Evolutionary conservation across 1,140 invertebrate species (phyloP).

Genomic region (Pissodes strobi): DNA sequence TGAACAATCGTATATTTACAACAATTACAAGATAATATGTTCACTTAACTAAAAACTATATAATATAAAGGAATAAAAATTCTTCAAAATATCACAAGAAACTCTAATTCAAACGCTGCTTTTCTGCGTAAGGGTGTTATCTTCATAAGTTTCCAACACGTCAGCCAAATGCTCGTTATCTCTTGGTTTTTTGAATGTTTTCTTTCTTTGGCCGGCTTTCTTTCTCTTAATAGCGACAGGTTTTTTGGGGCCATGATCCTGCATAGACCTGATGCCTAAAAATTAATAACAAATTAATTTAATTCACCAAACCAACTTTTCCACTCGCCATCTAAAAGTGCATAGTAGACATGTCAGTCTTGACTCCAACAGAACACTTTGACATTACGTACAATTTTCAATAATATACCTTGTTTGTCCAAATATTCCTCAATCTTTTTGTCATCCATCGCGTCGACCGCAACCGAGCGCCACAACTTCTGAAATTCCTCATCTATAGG

Average conservation of each 20-base stretch:
- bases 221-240: slow-evolving; percentile 74
- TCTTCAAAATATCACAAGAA: background rate
- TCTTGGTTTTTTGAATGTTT: slow-evolving; percentile 78
- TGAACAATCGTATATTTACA: too few relatives aligned
- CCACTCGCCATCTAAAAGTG: too few relatives aligned
- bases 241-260: slow-evolving; percentile 81
- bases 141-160: slow-evolving; percentile 80
- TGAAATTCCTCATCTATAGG: slow-evolving; percentile 92
- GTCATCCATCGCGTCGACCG: slow-evolving; percentile 97
- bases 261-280: slow-evolving; percentile 78
- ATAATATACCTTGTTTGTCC: slow-evolving; percentile 90
- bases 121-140: slow-evolving; percentile 66
- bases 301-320: too few relatives aligned
- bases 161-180: slow-evolving; percentile 85
- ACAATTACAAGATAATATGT: too few relatives aligned
- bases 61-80: too few relatives aligned
- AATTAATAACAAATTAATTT: too few relatives aligned
- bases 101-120: slow-evolving; percentile 48
- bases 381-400: background rate
- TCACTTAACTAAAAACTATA: too few relatives aligned
- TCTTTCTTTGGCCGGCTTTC: slow-evolving; percentile 71
- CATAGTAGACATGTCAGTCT: background rate
- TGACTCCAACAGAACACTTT: background rate
- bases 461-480: slow-evolving; percentile 92
- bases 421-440: slow-evolving; percentile 98